These are phyloP conservation scores for Uropsilus gracilis DNA, from an alignment of 2,113 vertebrate species.

Conservation along the genomic window DNA sequence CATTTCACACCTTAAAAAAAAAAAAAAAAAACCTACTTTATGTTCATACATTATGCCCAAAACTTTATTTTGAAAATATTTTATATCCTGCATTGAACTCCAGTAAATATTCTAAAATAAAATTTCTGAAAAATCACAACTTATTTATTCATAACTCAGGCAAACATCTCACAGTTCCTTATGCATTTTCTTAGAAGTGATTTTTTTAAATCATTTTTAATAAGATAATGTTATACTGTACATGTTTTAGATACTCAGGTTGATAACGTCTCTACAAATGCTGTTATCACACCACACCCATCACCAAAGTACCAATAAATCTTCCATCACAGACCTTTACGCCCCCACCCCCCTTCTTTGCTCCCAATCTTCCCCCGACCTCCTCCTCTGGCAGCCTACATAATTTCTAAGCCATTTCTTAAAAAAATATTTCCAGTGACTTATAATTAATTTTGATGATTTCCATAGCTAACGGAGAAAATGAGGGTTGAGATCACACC, in stretches of 20 bases:
- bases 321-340: too few relatives aligned
- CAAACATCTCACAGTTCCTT: conserved; percentile 1
- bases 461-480: not conserved
- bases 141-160: not conserved
- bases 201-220: not conserved
- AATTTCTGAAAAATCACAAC: not conserved
- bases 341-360: too few relatives aligned
- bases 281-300: too few relatives aligned
- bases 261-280: too few relatives aligned
- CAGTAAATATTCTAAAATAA: conserved; percentile 32
- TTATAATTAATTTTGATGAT: conserved; percentile 4
- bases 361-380: too few relatives aligned
- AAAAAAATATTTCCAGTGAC: too few relatives aligned
- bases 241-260: too few relatives aligned
- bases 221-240: too few relatives aligned
- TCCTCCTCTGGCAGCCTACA: too few relatives aligned
- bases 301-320: too few relatives aligned
- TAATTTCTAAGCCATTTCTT: too few relatives aligned
- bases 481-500: not conserved
- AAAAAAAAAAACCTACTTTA: not conserved
- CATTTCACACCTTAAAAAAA: not conserved
- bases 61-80: not conserved
- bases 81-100: not conserved
- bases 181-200: not conserved
- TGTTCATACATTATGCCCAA: not conserved